These are phyloP conservation scores for Megathymus violae DNA, from an alignment of 1,140 invertebrate species.

Conservation along the genomic window DNA sequence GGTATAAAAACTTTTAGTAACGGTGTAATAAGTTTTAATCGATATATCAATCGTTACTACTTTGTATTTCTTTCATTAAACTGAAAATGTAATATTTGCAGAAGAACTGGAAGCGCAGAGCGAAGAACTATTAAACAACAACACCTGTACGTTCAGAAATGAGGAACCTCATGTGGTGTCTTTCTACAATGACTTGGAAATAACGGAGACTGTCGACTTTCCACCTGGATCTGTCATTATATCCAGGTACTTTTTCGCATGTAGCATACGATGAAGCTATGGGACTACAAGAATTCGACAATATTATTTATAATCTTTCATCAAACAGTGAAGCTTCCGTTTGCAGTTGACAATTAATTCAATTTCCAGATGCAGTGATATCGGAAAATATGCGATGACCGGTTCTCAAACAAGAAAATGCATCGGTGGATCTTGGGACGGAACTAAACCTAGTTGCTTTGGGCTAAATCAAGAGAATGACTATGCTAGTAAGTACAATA, in stretches of 20 bases:
- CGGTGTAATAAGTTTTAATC: too few relatives aligned
- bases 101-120: constrained; percentile 81
- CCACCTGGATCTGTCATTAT: constrained; percentile 88
- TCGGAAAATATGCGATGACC: constrained; percentile 88
- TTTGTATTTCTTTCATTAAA: too few relatives aligned
- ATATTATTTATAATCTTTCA: too few relatives aligned
- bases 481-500: constrained; percentile 88
- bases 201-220: constrained; percentile 91
- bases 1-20: too few relatives aligned
- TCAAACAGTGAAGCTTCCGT: too few relatives aligned
- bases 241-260: constrained; percentile 85
- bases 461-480: constrained; percentile 93
- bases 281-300: too few relatives aligned
- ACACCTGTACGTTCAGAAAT: constrained; percentile 89
- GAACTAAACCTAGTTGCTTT: constrained; percentile 89
- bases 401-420: constrained; percentile 87
- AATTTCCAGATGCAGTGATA: constrained; percentile 89
- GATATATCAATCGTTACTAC: too few relatives aligned
- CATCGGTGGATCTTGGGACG: constrained; percentile 91
- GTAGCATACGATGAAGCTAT: too few relatives aligned
- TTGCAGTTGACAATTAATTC: too few relatives aligned
- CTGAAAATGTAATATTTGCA: constrained; percentile 50
- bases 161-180: constrained; percentile 91
- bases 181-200: constrained; percentile 90
- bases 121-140: constrained; percentile 85